Conservation (phyloP, 2,888 invertebrate genomes). For the Ectemnius continuus region DNA sequence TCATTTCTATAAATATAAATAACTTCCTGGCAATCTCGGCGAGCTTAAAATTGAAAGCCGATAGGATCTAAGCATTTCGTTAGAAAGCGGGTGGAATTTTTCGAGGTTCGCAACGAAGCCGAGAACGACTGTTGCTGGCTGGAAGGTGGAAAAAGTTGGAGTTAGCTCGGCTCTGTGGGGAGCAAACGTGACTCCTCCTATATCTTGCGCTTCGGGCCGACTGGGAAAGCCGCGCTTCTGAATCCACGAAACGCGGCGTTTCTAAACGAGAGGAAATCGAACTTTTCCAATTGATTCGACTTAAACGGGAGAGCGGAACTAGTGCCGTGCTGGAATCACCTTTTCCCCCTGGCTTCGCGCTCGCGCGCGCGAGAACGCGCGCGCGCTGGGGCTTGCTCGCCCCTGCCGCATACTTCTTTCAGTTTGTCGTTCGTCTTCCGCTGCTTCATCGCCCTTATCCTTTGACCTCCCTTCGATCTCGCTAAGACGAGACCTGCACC, state of each 20-base stretch:
- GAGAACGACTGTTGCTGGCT: no score
- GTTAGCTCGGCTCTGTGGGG: no score
- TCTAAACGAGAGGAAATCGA: slow-evolving; percentile 65
- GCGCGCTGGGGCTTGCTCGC: not conserved
- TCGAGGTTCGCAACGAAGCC: no score
- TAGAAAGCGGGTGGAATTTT: no score
- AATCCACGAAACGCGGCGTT: slow-evolving; percentile 51
- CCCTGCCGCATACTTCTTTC: not conserved
- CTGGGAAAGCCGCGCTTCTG: slow-evolving; percentile 46
- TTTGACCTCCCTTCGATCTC: slow-evolving; percentile 27
- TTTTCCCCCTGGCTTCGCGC: slow-evolving; percentile 9
- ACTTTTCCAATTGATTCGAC: slow-evolving; percentile 73
- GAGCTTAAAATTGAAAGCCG: no score
- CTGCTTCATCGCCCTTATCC: slow-evolving; percentile 19
- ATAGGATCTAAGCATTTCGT: no score
- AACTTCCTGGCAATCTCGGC: no score
- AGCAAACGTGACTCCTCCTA: no score
- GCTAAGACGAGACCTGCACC: slow-evolving; percentile 32
- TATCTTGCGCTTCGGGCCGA: no score
- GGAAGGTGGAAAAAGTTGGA: no score
- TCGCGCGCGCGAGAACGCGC: no score
- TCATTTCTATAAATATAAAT: no score
- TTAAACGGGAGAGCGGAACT: slow-evolving; percentile 64
- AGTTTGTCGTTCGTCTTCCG: slow-evolving; percentile 11
- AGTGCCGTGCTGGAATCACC: slow-evolving; percentile 17